Conservation (phyloP, 2,797 vertebrate species). For the Gadopsis marmoratus region DNA sequence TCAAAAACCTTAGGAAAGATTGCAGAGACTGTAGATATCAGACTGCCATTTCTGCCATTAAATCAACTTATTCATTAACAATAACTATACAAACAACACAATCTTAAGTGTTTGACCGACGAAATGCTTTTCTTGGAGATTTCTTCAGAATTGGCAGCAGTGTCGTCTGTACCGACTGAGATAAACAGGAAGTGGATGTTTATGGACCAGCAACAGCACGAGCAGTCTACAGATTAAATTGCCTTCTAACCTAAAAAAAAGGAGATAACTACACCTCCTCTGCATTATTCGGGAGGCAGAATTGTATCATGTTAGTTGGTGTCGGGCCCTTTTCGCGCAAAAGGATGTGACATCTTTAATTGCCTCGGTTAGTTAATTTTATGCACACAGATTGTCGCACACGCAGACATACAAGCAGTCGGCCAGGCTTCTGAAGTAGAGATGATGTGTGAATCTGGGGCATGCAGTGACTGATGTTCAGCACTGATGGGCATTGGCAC, state of each 20-base stretch:
- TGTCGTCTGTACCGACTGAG: neutral
- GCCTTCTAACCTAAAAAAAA: neutral
- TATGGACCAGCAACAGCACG: neutral
- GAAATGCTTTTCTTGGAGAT: neutral
- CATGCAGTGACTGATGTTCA: conserved; percentile 73
- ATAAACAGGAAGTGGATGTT: conserved; percentile 9
- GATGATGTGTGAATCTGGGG: conserved; percentile 79
- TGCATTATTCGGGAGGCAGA: conserved; percentile 22
- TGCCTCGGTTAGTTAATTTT: conserved; percentile 52
- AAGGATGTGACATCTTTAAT: conserved; percentile 54
- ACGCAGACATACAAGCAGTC: conserved; percentile 23
- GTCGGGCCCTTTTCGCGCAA: neutral
- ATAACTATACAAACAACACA: neutral
- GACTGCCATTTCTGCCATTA: neutral
- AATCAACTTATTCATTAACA: neutral
- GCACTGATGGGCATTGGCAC: conserved; percentile 68
- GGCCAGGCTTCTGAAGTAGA: conserved; percentile 71
- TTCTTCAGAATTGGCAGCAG: neutral
- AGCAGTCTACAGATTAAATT: conserved; percentile 1
- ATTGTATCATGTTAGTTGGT: conserved; percentile 34
- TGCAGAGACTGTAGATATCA: neutral
- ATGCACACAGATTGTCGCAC: conserved; percentile 30
- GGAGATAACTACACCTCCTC: neutral
- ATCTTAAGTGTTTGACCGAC: neutral
- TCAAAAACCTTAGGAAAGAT: neutral